phyloP scores from a whole-genome alignment of 1,140 invertebrate species.

The Drosophila bipectinata region DNA sequence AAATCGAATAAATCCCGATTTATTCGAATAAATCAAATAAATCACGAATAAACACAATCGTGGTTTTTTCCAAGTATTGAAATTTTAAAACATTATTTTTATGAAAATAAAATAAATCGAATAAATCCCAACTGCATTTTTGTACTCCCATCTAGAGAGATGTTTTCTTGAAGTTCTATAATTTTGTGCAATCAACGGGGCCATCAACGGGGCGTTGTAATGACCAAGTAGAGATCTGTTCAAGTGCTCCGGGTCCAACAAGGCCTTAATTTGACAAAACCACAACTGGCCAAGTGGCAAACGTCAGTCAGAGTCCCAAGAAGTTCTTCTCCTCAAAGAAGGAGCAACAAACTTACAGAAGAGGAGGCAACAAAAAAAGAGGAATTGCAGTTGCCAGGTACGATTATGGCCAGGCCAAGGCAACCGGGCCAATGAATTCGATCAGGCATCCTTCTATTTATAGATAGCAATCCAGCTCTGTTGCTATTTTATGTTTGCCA shows the following conservation, averaged over 20 bases:
- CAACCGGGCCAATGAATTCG: slow-evolving; percentile 33
- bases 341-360: slow-evolving; percentile 19
- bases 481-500: slow-evolving; percentile 24
- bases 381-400: slow-evolving; percentile 31
- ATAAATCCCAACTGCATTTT: not conserved
- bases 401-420: slow-evolving; percentile 44
- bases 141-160: not conserved
- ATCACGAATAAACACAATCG: too few species aligned
- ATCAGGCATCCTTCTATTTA: slow-evolving; percentile 58
- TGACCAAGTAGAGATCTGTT: slow-evolving; percentile 33
- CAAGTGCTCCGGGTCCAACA: slow-evolving; percentile 23
- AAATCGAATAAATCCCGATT: not conserved
- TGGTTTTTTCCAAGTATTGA: too few species aligned
- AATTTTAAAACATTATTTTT: too few species aligned
- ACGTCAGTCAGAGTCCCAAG: slow-evolving; percentile 39
- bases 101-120: too few species aligned
- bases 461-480: slow-evolving; percentile 50
- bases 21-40: too few species aligned
- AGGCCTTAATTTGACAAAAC: slow-evolving; percentile 60
- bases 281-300: slow-evolving; percentile 50
- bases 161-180: slow-evolving; percentile 42
- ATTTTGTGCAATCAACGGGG: slow-evolving; percentile 59
- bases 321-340: not conserved
- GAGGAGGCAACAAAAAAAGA: slow-evolving; percentile 1
- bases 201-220: slow-evolving; percentile 66